Conservation (phyloP, 2,113 vertebrate species). For the Oryzias javanicus region DNA sequence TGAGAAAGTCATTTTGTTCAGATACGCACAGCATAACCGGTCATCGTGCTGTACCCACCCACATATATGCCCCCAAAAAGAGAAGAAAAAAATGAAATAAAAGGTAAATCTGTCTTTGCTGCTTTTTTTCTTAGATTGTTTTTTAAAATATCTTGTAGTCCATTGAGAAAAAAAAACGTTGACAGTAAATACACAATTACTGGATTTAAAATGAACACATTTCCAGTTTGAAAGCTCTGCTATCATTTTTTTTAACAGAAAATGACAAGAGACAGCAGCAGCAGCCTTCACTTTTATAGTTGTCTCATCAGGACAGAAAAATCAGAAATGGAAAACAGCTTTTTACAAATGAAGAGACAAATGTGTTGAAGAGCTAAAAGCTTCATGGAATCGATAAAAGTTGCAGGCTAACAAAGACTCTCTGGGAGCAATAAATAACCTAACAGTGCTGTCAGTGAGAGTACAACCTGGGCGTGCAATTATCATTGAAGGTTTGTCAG, state of each 20-base stretch:
- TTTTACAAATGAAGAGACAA: slow-evolving; percentile 1
- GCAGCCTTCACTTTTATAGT: not conserved
- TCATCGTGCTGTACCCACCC: not conserved
- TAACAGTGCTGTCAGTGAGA: slow-evolving; percentile 1
- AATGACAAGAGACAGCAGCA: not conserved
- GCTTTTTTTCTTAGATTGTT: slow-evolving; percentile 7
- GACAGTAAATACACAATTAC: too few species aligned
- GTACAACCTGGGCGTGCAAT: not conserved
- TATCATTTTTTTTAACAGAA: not conserved
- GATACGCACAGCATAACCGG: too few species aligned
- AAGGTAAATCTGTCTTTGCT: slow-evolving; percentile 1
- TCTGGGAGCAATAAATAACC: slow-evolving; percentile 1
- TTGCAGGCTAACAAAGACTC: not conserved
- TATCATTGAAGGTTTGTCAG: not conserved
- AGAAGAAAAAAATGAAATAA: slow-evolving; percentile 6
- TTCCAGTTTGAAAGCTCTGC: not conserved
- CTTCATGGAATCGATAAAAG: not conserved
- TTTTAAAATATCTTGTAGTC: not conserved
- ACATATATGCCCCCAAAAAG: slow-evolving; percentile 42
- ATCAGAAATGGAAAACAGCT: not conserved
- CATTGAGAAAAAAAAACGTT: too few species aligned
- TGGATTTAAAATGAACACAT: not conserved
- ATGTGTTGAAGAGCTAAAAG: not conserved
- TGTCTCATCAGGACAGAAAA: not conserved
- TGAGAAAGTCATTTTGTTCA: too few species aligned